phyloP scores from a whole-genome alignment of 2,797 vertebrate species.

The Artibeus lituratus region DNA sequence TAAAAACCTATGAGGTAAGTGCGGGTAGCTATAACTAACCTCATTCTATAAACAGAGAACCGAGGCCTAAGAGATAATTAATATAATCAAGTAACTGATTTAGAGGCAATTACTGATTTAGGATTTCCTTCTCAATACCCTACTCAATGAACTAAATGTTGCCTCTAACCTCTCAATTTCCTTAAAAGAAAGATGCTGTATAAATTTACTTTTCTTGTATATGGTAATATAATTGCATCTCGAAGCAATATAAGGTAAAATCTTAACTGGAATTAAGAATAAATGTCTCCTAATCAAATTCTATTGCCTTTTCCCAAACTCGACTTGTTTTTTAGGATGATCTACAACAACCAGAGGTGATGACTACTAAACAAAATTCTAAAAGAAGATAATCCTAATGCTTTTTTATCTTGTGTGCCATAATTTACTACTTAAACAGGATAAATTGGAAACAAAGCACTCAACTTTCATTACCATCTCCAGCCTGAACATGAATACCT shows the following conservation, averaged over 20 bases:
- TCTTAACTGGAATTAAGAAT: constrained; percentile 54
- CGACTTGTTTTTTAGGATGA: constrained; percentile 18
- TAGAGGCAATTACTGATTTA: constrained; percentile 39
- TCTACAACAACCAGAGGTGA: constrained; percentile 34
- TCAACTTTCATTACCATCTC: background rate
- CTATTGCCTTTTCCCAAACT: constrained; percentile 20
- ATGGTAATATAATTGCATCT: constrained; percentile 36
- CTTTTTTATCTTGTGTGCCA: background rate
- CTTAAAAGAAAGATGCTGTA: constrained; percentile 9
- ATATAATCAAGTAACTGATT: constrained; percentile 60
- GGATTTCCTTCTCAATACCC: constrained; percentile 38
- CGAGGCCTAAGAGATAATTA: constrained; percentile 45
- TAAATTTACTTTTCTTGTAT: constrained; percentile 33
- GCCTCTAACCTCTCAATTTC: background rate
- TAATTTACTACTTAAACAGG: background rate
- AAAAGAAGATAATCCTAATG: constrained; percentile 15
- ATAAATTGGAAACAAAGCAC: background rate
- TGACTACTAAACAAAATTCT: constrained; percentile 38
- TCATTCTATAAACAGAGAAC: constrained; percentile 19
- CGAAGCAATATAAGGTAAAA: constrained; percentile 41
- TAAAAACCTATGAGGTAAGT: constrained; percentile 40
- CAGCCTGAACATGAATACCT: background rate
- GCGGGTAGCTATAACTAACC: constrained; percentile 54
- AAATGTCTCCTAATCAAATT: constrained; percentile 51
- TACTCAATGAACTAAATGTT: constrained; percentile 31